Evolutionary conservation across 2,888 invertebrate genomes (phyloP).

Genomic region (Agriopis aurantiaria): DNA sequence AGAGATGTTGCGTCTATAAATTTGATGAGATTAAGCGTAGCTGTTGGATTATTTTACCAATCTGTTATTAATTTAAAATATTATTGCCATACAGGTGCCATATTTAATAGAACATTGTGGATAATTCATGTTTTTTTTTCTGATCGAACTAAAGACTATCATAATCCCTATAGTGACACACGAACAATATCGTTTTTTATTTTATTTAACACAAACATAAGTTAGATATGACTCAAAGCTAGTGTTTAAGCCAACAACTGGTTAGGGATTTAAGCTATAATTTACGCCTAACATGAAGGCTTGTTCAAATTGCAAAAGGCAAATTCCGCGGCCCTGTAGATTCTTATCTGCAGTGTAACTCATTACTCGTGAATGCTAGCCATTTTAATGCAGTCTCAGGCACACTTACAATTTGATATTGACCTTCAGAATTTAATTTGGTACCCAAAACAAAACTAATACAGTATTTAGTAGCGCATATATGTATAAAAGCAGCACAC

Average conservation of each 20-base stretch:
- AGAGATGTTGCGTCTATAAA: not conserved
- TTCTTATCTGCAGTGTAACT: constrained; percentile 25
- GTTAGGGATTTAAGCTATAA: constrained; percentile 21
- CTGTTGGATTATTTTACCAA: not conserved
- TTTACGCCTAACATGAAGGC: constrained; percentile 18
- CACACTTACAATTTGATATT: constrained; percentile 16
- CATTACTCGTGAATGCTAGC: constrained; percentile 26
- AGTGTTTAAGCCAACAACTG: constrained; percentile 14
- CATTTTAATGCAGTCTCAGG: constrained; percentile 22
- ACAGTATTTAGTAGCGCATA: not conserved
- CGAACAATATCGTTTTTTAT: not conserved
- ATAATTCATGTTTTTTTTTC: not conserved
- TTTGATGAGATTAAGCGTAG: not conserved
- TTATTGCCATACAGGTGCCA: no score
- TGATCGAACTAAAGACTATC: not conserved
- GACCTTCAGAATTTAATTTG: constrained; percentile 14
- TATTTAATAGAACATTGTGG: not conserved
- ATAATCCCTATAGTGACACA: not conserved
- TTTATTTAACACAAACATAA: not conserved
- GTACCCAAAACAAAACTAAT: not conserved
- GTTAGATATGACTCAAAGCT: not conserved
- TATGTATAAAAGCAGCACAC: not conserved
- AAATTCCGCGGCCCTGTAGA: constrained; percentile 36
- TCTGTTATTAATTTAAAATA: not conserved
- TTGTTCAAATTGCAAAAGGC: constrained; percentile 27